Base-by-base conservation (phyloP, 2,113 vertebrate genomes). In the Edolisoma coerulescens region DNA sequence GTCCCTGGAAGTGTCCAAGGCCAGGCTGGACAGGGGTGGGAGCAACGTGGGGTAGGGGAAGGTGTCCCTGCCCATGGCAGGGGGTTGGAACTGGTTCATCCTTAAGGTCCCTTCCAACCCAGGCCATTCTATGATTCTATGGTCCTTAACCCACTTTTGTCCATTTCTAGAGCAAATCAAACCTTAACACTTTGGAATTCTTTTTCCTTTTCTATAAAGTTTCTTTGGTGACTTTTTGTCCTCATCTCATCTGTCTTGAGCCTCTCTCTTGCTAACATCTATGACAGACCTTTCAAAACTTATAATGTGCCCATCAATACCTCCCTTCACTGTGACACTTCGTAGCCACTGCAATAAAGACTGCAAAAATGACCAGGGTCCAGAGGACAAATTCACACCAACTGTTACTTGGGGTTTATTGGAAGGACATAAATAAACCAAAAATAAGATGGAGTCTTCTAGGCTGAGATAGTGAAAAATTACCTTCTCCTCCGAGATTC, bases 221-320 rank as follows among this genome's bases (percentile, higher is more conserved):
- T 88, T 77, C 71, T 84, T 13, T 17, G 71, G 60, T 7, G 47
- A 90, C 44, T 95, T 90, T 74, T 84, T 68, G 57, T 89, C 76
- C 83, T 84, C 49, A 42, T 33, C 89, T 91, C 84, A 80, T 95
- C 64, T 81, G 68, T 92, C 92, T 88, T 6, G 3, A 93, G 39
- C 52, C 22, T 89, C 23, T 45, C 37, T 60, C 42, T 77, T 7
- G 16, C 63, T 83, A 93, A 87, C 3, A 1, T 39, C 64, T 80
- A n/a, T 95, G 92, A 93, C 92, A 95, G 90, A 78, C 90, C 85
- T 88, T 81, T 33, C 60, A 92, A 95, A 96, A 17, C 68, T 64
- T 92, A 88, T 90, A 94, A 87, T 84, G 75, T 78, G 76, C 60
- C 76, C 76, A 92, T 92, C 96, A 92, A 64, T 90, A 60, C 27